phyloP scores from a whole-genome alignment of 2,888 invertebrate genomes.

The Orthosia gothica region DNA sequence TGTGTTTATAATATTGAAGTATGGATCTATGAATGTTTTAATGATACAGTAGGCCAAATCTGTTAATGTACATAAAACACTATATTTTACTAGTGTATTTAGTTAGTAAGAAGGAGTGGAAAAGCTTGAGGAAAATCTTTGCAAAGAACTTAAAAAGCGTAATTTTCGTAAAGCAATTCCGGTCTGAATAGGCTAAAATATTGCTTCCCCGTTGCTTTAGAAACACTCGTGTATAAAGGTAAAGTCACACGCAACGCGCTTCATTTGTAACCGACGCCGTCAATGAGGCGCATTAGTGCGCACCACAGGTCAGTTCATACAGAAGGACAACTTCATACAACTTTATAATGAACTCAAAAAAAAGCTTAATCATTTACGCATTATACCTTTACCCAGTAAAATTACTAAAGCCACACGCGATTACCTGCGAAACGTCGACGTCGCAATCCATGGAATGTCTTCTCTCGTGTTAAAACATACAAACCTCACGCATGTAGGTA shows the following conservation, averaged over 20 bases:
- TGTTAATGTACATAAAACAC: no score
- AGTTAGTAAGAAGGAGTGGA: neutral
- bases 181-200: constrained; percentile 16
- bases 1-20: no score
- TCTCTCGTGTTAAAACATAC: no score
- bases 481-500: no score
- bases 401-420: no score
- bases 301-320: rapidly evolving
- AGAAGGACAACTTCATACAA: neutral
- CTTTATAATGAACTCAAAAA: no score
- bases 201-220: neutral
- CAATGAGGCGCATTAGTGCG: constrained; percentile 38
- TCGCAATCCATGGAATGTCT: no score
- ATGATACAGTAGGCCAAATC: neutral
- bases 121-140: neutral
- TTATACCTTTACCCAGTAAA: no score
- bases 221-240: neutral
- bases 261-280: constrained; percentile 52
- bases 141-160: neutral
- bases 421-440: no score
- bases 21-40: no score
- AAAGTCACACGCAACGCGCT: constrained; percentile 48
- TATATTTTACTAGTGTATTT: no score
- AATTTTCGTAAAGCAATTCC: constrained; percentile 6
- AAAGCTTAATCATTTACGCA: no score